Percentiles rank a stretch among this genome's conserved stretches.
Conservation (phyloP, 2,797 vertebrate genomes). For the Nasua narica region DNA sequence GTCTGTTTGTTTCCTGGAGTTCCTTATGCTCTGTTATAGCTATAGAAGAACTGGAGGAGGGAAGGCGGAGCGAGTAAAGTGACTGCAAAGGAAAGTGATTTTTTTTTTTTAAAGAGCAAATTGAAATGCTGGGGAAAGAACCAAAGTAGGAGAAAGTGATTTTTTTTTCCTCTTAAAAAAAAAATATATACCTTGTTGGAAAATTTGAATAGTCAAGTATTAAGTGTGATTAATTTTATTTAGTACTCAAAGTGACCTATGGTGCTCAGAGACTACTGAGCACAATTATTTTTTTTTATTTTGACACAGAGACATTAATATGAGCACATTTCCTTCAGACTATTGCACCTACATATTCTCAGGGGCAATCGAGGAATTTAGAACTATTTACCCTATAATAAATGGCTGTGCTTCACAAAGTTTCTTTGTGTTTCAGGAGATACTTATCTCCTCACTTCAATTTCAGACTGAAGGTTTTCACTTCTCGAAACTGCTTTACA, state of each 20-base stretch:
- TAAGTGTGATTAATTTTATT: not conserved
- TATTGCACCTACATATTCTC: not conserved
- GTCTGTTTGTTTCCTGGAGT: slow-evolving; percentile 67
- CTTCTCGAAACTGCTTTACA: not conserved
- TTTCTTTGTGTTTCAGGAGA: not conserved
- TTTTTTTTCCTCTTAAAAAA: not conserved
- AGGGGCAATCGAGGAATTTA: not conserved
- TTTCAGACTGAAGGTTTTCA: not conserved
- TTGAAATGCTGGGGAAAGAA: not conserved
- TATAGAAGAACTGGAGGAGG: not conserved
- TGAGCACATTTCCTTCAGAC: not conserved
- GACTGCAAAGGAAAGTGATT: not conserved
- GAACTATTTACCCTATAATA: not conserved
- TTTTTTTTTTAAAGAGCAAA: slow-evolving; percentile 3
- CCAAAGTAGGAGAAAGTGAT: not conserved
- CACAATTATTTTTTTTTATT: not conserved
- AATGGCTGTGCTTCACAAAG: not conserved
- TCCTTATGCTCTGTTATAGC: slow-evolving; percentile 64
- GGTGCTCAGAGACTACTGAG: not conserved
- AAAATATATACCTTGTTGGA: not conserved
- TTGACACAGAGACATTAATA: not conserved
- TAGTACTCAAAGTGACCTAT: not conserved
- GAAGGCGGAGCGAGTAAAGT: not conserved
- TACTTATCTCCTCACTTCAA: not conserved
- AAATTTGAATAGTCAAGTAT: slow-evolving; percentile 39